Conservation (phyloP, 2,888 invertebrate species). For the Nomada fucata region DNA sequence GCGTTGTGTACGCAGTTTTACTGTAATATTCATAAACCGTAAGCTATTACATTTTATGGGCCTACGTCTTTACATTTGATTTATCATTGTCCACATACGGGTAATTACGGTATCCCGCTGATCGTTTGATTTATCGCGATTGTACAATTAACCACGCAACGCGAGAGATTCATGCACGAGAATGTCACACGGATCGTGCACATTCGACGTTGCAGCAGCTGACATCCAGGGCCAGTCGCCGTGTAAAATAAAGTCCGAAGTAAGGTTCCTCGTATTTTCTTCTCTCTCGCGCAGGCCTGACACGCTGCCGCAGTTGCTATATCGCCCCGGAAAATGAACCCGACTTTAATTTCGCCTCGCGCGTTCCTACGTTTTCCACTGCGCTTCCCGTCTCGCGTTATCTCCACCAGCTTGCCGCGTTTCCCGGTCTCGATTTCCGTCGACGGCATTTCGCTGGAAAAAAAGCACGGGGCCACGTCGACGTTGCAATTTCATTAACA, state of each 20-base stretch:
- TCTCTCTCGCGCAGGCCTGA: not conserved
- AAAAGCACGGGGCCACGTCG: not conserved
- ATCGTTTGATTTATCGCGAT: slow-evolving; percentile 71
- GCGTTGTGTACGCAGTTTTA: slow-evolving; percentile 15
- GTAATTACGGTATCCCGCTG: slow-evolving; percentile 70
- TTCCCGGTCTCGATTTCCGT: not conserved
- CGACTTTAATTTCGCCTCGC: slow-evolving; percentile 15
- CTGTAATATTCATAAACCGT: slow-evolving; percentile 49
- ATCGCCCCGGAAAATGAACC: not conserved
- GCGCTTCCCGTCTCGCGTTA: not conserved
- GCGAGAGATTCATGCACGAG: slow-evolving; percentile 60
- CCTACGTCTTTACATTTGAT: slow-evolving; percentile 66
- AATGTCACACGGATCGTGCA: slow-evolving; percentile 36
- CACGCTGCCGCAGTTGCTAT: not conserved
- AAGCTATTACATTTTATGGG: slow-evolving; percentile 67
- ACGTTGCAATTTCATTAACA: slow-evolving; percentile 30
- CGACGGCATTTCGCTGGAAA: not conserved
- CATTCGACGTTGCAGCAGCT: slow-evolving; percentile 40
- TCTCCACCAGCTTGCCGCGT: slow-evolving; percentile 16
- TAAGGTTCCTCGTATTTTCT: slow-evolving; percentile 3
- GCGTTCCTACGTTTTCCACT: not conserved
- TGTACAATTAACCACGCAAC: slow-evolving; percentile 68
- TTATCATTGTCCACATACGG: slow-evolving; percentile 68
- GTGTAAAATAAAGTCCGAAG: slow-evolving; percentile 50
- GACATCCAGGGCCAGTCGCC: slow-evolving; percentile 54